Percentiles rank a stretch among this genome's conserved stretches.
Conservation (phyloP, 2,797 vertebrate species). For the Antrozous pallidus region DNA sequence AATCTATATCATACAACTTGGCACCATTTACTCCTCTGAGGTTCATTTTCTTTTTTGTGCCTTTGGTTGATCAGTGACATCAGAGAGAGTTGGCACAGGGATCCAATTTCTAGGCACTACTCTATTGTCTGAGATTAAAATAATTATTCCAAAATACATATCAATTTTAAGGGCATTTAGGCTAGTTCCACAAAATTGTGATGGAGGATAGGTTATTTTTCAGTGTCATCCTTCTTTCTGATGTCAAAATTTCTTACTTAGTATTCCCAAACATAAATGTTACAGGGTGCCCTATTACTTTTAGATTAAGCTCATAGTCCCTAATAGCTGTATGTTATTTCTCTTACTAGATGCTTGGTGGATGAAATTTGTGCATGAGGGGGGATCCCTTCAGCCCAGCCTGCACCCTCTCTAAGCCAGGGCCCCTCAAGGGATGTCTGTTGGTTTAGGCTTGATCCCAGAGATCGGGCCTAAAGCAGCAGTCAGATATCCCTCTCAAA, state of each 20-base stretch:
- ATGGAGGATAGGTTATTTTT: background rate
- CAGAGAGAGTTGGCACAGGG: background rate
- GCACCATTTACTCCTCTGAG: background rate
- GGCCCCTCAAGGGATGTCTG: too few species aligned
- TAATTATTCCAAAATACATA: conserved; percentile 8
- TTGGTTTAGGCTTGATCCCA: too few species aligned
- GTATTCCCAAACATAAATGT: background rate
- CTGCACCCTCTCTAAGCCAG: too few species aligned
- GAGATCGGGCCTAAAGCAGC: too few species aligned
- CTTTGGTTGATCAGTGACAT: conserved; percentile 34
- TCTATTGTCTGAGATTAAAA: conserved; percentile 40
- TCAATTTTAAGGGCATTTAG: conserved; percentile 20
- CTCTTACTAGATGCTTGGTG: background rate
- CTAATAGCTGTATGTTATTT: background rate
- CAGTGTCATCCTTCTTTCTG: background rate
- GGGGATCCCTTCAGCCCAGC: too few species aligned
- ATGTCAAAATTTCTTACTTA: conserved; percentile 7
- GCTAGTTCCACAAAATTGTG: background rate
- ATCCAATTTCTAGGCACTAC: background rate
- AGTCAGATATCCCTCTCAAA: too few species aligned
- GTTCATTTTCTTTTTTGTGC: conserved; percentile 49
- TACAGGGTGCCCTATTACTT: background rate
- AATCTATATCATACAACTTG: background rate
- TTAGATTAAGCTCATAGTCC: background rate
- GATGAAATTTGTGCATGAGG: too few species aligned